Evolutionary conservation across 2,113 vertebrate species (phyloP).

Genomic region (Xenopus laevis): DNA sequence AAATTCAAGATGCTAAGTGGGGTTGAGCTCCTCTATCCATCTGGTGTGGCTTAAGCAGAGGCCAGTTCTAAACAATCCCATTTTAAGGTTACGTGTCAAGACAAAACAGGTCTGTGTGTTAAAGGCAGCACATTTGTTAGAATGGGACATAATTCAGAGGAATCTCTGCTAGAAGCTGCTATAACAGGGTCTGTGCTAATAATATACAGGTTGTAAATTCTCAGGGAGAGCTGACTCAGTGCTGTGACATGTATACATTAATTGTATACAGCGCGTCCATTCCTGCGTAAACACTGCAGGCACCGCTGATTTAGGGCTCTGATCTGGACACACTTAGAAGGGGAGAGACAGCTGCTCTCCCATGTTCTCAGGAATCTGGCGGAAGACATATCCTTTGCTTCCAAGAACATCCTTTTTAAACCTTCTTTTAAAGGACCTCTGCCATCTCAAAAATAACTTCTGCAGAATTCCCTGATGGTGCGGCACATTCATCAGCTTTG

Average conservation of each 20-base stretch:
- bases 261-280: slow-evolving; percentile 44
- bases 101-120: slow-evolving; percentile 13
- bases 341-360: slow-evolving; percentile 36
- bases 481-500: neutral
- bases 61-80: slow-evolving; percentile 40
- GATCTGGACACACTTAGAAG: slow-evolving; percentile 39
- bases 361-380: slow-evolving; percentile 14
- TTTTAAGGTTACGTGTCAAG: slow-evolving; percentile 39
- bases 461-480: neutral
- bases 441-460: neutral
- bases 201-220: slow-evolving; percentile 46
- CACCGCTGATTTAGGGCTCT: slow-evolving; percentile 38
- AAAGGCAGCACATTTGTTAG: slow-evolving; percentile 37
- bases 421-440: slow-evolving; percentile 9
- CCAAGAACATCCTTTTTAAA: slow-evolving; percentile 6
- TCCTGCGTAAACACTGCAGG: slow-evolving; percentile 45
- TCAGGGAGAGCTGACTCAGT: slow-evolving; percentile 37
- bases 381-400: neutral
- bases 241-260: slow-evolving; percentile 45
- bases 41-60: slow-evolving; percentile 14
- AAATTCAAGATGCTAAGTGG: slow-evolving; percentile 16
- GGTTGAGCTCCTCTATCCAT: neutral
- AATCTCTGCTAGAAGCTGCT: slow-evolving; percentile 41
- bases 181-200: slow-evolving; percentile 39
- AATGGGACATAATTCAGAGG: slow-evolving; percentile 34